Base-by-base conservation (phyloP, 2,797 vertebrate species). In the Morelia viridis region DNA sequence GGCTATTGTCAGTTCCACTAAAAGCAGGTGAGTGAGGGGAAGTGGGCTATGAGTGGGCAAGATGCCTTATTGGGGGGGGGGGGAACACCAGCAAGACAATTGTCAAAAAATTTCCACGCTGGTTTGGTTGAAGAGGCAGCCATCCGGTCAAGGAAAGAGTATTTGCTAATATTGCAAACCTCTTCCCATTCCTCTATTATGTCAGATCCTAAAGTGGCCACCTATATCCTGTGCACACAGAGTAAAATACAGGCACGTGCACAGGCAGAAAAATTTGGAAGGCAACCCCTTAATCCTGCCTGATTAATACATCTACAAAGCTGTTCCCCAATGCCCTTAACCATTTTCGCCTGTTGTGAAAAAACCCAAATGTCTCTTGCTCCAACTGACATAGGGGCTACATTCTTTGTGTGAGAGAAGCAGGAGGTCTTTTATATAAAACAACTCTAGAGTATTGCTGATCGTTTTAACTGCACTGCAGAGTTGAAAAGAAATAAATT, bases 1-100 rank as follows among this genome's bases (percentile, higher is more conserved):
- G 99, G 98, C 99, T 19, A 95, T 98, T 0, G 98, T 99, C 97
- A 99, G 99, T 97, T 99, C 99, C 61, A 99, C 99, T 94, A 99
- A 99, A 97, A 99, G 99, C 99, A 99, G 99, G 99, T 99, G 91
- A 28, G 96, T 94, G 84, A 84, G 35, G 8, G 24, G n/a, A 4
- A 35, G 35, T 71, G 17, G 17, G 6, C 15, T 62, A 3, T 19
- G 19, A 11, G 17, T 35, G 46, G 68, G 31, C 80, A 68, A 87
- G 3, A 4, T 57, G 57, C 12, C 9, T 53, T 57, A 24, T 61
- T 9, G 6, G 50, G 35, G 35, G 71, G 8, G n/a, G 17, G 26
- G 9, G 31, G n/a, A 68, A 24, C 8, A 3, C 35, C 62, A 31
- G 24, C 46, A 28, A 65, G 2, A 5, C 8, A 28, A 9, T 53